Evolutionary conservation across 2,797 vertebrate species (phyloP), one percentile per base, ranked within the genome.

Genomic region (Mormyrus proboscirostris): DNA sequence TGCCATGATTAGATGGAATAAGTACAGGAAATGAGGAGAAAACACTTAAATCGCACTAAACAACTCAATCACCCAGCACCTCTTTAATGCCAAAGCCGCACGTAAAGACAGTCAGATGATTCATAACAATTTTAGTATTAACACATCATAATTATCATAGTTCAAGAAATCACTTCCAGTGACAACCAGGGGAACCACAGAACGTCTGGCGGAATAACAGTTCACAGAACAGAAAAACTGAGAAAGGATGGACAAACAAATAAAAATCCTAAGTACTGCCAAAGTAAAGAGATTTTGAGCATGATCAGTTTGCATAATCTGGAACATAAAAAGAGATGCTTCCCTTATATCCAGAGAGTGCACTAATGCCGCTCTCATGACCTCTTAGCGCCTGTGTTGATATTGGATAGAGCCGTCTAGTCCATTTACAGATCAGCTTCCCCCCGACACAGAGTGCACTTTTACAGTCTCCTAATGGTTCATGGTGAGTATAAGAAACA

Each of bases 381-480:
- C 25, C 84, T 73, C 62, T 79, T 22, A 44, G n/a, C 8, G 29
- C 44, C 49, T n/a, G 5, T 87, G 29, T 84, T 5, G 12, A 87
- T 44, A 86, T n/a, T 55, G 51, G 29, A 86, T 65, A 25, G 86
- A 59, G 85, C 19, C 12, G 86, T 73, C 86, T 62, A 53, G 47
- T 89, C 86, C 86, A 89, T 89, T 82, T 87, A 79, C 49, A 57
- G 55, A 79, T 50, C 49, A 22, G 33, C 62, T 50, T 65, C 89
- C 25, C 84, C 29, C 4, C 5, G 25, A 49, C n/a, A 16, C 1
- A 53, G 62, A 41, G 62, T 55, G 50, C 84, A 76, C 19, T 73
- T 76, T n/a, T 33, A 33, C 84, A 44, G 50, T 55, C 47, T 76
- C 38, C n/a, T 83, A 89, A 89, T 88, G 86, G 53, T 88, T 22